Percentiles rank a stretch among this genome's conserved stretches.
Conservation (phyloP, 1,140 invertebrate genomes). For the Bombus impatiens region DNA sequence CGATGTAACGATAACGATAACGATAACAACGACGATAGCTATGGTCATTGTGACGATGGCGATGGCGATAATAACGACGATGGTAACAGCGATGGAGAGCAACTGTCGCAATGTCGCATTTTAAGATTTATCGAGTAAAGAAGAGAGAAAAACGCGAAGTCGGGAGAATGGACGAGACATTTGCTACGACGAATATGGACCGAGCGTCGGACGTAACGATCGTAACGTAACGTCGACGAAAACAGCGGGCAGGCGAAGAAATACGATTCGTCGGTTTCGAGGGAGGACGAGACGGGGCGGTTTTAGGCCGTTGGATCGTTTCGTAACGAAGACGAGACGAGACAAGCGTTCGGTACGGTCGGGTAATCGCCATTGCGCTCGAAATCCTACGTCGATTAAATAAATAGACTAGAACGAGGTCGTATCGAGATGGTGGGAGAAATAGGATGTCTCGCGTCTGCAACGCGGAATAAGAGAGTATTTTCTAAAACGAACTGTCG, state of each 20-base stretch:
- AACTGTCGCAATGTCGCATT: background rate
- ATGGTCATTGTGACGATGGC: too few species aligned
- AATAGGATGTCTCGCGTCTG: background rate
- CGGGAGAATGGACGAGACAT: background rate
- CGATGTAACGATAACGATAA: background rate
- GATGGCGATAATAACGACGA: background rate
- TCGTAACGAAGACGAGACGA: background rate
- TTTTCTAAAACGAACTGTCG: too few species aligned
- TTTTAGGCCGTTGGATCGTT: background rate
- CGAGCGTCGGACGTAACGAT: background rate
- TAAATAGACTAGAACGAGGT: slow-evolving; percentile 11
- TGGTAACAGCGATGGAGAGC: background rate
- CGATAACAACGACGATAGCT: background rate
- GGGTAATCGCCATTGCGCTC: background rate
- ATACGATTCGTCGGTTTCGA: background rate
- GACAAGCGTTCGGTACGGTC: background rate
- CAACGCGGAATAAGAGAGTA: background rate
- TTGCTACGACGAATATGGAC: background rate
- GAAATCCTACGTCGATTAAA: background rate
- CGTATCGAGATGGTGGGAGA: background rate
- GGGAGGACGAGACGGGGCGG: background rate
- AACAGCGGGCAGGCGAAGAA: background rate
- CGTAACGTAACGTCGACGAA: background rate
- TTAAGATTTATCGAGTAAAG: background rate
- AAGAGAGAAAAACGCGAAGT: background rate